Evolutionary conservation across 2,888 invertebrate species (phyloP), one percentile per base, ranked within the genome.

Genomic region (Platycnemis pennipes): DNA sequence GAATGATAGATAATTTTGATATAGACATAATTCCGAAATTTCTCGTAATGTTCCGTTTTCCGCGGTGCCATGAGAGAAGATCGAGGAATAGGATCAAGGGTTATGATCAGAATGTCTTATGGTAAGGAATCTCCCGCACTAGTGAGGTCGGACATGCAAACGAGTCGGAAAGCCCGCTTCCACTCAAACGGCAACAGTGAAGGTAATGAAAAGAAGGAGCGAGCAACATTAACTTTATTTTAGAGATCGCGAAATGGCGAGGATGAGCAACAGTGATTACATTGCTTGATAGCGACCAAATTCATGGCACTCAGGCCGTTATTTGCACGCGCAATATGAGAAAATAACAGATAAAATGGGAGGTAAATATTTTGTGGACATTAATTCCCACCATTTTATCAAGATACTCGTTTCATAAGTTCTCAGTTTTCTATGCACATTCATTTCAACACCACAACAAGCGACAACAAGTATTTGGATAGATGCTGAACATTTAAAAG

Each of bases 91-190:
- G 49, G 46, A 49, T 45, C 49, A n/a, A 88, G 37, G 31, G 49
- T 49, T 37, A 37, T 77, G 77, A 37, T n/a, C n/a, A n/a, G 37
- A 77, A 77, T 37, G 77, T 37, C 53, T 88, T 49, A 88, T 88
- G 31, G 7, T 31, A n/a, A 19, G 19, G 31, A 49, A 49, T 5
- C 16, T 49, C 49, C 49, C 0, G 16, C 77, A 77, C 77, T 37
- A 77, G 31, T 77, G 77, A 77, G 31, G 77, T 77, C 11, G 77
- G 16, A 77, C 77, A 77, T 77, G 77, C 77, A 77, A 77, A 77
- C 77, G 37, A 77, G 37, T 77, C 11, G 77, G 77, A 4, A 26
- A 3, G 16, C 26, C 11, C 37, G 37, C 13, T 77, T 77, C 37
- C 77, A 37, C 37, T 37, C 13, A 77, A 37, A 37, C 13, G 37